Evolutionary conservation across 2,113 vertebrate genomes (phyloP).

Genomic region (Melanerpes formicivorus): DNA sequence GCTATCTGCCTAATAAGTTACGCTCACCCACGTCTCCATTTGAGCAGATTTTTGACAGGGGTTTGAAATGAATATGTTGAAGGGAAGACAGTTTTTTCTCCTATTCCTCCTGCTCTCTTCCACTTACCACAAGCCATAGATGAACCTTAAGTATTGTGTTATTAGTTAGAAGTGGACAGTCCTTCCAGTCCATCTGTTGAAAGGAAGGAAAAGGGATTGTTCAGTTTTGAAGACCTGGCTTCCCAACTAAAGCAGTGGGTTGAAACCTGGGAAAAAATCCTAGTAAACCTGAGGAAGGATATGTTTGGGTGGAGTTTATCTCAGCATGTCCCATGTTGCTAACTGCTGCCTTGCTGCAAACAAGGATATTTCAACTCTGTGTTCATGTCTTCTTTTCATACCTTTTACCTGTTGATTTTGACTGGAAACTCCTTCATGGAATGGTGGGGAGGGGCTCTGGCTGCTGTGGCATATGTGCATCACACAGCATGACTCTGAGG

Average conservation of each 20-base stretch:
- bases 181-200: neutral
- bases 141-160: neutral
- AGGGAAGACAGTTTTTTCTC: neutral
- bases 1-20: neutral
- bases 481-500: neutral
- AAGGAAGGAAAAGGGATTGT: neutral
- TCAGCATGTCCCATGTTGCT: neutral
- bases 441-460: neutral
- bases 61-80: fast-evolving
- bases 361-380: neutral
- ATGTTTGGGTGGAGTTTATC: neutral
- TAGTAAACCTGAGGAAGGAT: neutral
- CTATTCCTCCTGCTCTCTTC: neutral
- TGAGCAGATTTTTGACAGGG: neutral
- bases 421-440: neutral
- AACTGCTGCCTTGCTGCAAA: neutral
- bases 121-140: neutral
- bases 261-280: neutral
- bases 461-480: neutral
- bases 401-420: neutral
- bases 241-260: neutral
- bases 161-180: neutral
- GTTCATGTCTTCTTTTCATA: neutral
- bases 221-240: neutral
- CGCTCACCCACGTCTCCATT: neutral